Conservation (phyloP, 2,113 vertebrate genomes). For the Pelusios castaneus region DNA sequence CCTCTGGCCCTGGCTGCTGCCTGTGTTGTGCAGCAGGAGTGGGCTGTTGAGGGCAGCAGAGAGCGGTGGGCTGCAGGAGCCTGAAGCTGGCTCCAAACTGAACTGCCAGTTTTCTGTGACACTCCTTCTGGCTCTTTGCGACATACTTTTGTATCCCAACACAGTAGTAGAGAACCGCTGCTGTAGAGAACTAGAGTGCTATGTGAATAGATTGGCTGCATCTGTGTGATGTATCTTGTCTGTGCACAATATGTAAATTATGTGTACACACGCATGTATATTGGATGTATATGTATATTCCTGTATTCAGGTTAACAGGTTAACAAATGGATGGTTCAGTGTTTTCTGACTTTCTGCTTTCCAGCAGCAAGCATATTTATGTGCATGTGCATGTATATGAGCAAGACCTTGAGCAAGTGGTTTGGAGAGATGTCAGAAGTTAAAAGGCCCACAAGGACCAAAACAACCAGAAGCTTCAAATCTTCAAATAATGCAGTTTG, state of each 20-base stretch:
- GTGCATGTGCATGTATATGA: rapidly evolving
- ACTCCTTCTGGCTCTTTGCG: too few species aligned
- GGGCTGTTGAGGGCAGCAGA: too few species aligned
- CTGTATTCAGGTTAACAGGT: neutral
- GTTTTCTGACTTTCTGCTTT: neutral
- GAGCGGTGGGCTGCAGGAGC: too few species aligned
- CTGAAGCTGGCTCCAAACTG: too few species aligned
- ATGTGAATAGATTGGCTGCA: neutral
- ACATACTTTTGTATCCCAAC: too few species aligned
- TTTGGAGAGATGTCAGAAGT: neutral
- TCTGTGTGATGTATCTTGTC: neutral
- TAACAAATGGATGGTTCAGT: neutral
- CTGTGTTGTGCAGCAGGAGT: too few species aligned
- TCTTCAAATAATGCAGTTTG: rapidly evolving
- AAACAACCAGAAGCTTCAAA: neutral
- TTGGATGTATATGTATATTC: neutral
- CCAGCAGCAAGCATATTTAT: neutral
- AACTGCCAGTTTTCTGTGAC: too few species aligned
- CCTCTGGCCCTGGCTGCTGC: too few species aligned
- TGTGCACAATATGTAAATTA: neutral
- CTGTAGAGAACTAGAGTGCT: rapidly evolving
- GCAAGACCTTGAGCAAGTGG: neutral
- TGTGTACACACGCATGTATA: rapidly evolving
- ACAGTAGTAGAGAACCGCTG: too few species aligned
- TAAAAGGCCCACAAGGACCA: neutral